Percentiles rank a stretch among this genome's conserved stretches.
Evolutionary conservation across 92 coral and sea anemone species (phyloP).

Genomic region (Zoanthus gigantus): DNA sequence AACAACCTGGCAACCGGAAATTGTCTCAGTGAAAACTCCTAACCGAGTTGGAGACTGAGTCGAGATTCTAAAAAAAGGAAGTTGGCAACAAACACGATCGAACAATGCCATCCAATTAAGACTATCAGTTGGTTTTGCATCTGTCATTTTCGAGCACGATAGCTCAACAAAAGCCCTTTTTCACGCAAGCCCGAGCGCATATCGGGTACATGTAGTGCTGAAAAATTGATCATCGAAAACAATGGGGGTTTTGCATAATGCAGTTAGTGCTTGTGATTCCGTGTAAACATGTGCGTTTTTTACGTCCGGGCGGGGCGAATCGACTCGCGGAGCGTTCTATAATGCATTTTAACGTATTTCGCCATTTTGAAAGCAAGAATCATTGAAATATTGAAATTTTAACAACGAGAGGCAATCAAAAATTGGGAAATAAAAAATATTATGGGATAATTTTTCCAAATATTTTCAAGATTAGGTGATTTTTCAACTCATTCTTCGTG

Average conservation of each 20-base stretch:
- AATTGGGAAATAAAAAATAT: slow-evolving; percentile 68
- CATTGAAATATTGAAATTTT: slow-evolving; percentile 81
- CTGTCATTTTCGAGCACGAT: slow-evolving; percentile 92
- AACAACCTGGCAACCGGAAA: not conserved
- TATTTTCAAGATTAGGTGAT: slow-evolving; percentile 66
- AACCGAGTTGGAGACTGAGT: slow-evolving; percentile 59
- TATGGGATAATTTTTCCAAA: slow-evolving; percentile 58
- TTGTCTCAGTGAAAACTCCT: slow-evolving; percentile 40
- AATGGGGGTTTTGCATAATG: slow-evolving; percentile 96
- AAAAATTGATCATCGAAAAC: slow-evolving; percentile 91
- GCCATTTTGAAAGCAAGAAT: slow-evolving; percentile 99
- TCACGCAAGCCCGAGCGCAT: slow-evolving; percentile 87
- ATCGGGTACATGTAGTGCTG: slow-evolving; percentile 92
- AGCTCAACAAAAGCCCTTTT: slow-evolving; percentile 93
- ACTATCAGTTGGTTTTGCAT: slow-evolving; percentile 83
- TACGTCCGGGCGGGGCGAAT: slow-evolving; percentile 98
- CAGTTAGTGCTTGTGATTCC: slow-evolving; percentile 85
- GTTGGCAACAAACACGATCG: slow-evolving; percentile 70
- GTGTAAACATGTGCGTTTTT: slow-evolving; percentile 94
- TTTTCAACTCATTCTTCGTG: slow-evolving; percentile 55
- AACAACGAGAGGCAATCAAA: slow-evolving; percentile 63
- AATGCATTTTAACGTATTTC: slow-evolving; percentile 85
- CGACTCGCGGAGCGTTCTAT: slow-evolving; percentile 74
- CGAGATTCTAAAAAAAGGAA: slow-evolving; percentile 56
- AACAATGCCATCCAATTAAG: slow-evolving; percentile 78